Percentiles rank a stretch among this genome's conserved stretches.
These are phyloP conservation scores for Chiloscyllium punctatum DNA, from an alignment of 2,797 vertebrate genomes.

Conservation along the genomic window DNA sequence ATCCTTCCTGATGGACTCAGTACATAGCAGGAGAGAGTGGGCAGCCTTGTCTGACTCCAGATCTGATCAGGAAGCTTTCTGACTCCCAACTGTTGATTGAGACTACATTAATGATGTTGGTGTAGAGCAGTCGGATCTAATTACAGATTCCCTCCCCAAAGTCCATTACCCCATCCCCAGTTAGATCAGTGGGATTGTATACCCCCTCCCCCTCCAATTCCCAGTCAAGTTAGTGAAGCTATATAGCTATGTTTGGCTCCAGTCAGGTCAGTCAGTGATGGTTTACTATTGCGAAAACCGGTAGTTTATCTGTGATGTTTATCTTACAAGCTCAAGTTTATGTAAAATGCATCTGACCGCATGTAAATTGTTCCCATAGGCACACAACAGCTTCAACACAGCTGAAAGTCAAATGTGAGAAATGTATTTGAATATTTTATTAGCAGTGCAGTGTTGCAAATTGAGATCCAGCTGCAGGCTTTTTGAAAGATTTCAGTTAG, in stretches of 20 bases:
- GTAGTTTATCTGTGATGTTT: not conserved
- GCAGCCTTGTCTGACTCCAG: too few species aligned
- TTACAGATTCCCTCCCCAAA: too few species aligned
- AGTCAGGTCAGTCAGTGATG: not conserved
- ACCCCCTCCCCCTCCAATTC: not conserved
- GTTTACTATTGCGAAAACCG: not conserved
- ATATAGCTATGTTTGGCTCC: not conserved
- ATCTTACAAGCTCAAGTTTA: conserved; percentile 1
- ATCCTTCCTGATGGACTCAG: too few species aligned
- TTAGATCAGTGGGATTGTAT: not conserved
- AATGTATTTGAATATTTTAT: conserved; percentile 6
- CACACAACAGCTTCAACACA: not conserved
- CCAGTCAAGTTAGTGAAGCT: not conserved
- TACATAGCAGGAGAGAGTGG: too few species aligned
- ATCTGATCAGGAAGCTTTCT: too few species aligned
- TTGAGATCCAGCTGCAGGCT: not conserved
- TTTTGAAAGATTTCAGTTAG: not conserved
- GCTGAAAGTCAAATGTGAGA: not conserved
- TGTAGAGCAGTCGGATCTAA: too few species aligned
- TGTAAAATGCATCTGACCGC: not conserved
- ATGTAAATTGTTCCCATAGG: not conserved
- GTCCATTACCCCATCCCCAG: not conserved
- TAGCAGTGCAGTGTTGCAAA: not conserved
- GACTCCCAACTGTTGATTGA: too few species aligned
- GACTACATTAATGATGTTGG: too few species aligned